Conservation (phyloP, 2,113 vertebrate genomes). For the Passer montanus region DNA sequence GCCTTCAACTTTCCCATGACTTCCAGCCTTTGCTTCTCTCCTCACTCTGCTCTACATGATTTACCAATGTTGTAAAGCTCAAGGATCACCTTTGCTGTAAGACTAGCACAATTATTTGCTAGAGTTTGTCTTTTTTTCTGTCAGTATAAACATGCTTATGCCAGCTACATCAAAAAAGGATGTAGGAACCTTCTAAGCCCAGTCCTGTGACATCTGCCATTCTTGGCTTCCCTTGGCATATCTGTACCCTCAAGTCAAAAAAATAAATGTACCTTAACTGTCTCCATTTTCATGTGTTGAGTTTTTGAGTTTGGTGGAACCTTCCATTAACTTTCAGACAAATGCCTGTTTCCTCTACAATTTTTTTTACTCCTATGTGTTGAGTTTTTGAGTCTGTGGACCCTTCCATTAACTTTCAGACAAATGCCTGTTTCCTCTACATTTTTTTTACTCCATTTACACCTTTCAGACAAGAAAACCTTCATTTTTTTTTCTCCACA, state of each 20-base stretch:
- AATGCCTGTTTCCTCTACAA: accelerated
- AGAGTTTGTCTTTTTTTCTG: neutral
- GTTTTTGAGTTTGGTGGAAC: neutral
- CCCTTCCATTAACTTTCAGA: neutral
- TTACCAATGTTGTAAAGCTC: neutral
- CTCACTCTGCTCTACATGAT: neutral
- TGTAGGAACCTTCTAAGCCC: neutral
- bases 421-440: neutral
- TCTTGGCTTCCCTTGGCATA: neutral
- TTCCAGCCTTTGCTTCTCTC: neutral
- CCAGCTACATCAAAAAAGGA: neutral
- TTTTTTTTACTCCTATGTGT: neutral
- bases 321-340: neutral
- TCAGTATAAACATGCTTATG: neutral
- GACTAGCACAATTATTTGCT: neutral
- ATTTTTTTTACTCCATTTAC: neutral
- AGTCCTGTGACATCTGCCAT: neutral
- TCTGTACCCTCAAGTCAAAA: neutral
- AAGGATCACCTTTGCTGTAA: neutral
- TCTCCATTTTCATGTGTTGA: neutral
- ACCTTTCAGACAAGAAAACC: neutral
- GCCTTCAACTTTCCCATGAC: neutral
- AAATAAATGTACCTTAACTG: neutral
- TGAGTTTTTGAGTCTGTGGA: neutral
- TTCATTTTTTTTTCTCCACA: neutral